Base-by-base conservation (phyloP, 2,797 vertebrate genomes). In the Morus bassanus region DNA sequence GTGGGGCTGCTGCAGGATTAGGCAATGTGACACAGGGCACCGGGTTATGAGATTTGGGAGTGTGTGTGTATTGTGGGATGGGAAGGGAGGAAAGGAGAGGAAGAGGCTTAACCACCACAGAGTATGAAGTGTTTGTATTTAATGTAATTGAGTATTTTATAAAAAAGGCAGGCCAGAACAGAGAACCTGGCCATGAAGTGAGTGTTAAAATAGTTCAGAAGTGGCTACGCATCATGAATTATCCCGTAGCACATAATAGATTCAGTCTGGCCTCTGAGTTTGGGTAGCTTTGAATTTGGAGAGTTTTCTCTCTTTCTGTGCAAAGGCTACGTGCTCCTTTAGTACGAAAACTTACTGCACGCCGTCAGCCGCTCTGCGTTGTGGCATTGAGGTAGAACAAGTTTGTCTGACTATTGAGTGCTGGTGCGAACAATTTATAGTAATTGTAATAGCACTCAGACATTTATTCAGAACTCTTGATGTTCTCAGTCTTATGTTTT, bases 1-100 rank as follows among this genome's bases (percentile, higher is more conserved):
- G 59, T 86, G 70, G 51, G 76, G 93, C 87, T 25, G 8, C 64
- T 37, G 83, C 76, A 28, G 95, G 96, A 96, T 97, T 91, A 97
- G 92, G 72, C 85, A 83, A 0, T 63, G 21, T 94, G 89, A 93
- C 73, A 92, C 59, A 83, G 87, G 91, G 81, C 88, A 92, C 85
- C 90, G 81, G 81, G 85, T 85, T 93, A 91, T 51, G 77, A 82
- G 94, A 82, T 85, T 28, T 75, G 61, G n/a, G 43, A 54, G 48
- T 50, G 50, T 46, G 45, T 4, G 48, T 53, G 41, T 63, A 2
- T 35, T 61, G 63, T 76, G 50, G 45, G 9, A 15, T 91, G 76
- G 65, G 35, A 88, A 51, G 33, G 63, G 70, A 89, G 82, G 51
- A 77, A 41, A 60, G 70, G 37, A 76, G 46, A 76, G 41, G 91